Evolutionary conservation across 2,888 invertebrate genomes (phyloP).

Genomic region (Lasioglossum zephyrum): DNA sequence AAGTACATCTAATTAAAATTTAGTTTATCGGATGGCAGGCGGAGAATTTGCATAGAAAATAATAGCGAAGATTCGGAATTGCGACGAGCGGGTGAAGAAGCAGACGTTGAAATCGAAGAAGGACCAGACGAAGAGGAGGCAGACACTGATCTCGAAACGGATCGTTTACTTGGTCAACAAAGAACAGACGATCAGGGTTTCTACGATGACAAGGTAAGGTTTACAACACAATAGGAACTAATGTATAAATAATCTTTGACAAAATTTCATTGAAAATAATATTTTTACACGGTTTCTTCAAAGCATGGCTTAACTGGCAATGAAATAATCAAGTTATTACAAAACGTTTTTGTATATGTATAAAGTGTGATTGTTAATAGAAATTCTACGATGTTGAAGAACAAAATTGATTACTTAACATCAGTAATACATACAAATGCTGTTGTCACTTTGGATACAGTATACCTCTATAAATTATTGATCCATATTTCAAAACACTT

Average conservation of each 20-base stretch:
- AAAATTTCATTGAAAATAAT: slow-evolving; percentile 12
- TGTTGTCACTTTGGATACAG: not conserved
- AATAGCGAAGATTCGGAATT: slow-evolving; percentile 82
- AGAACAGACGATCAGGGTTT: slow-evolving; percentile 96
- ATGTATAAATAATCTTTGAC: not conserved
- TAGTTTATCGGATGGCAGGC: slow-evolving; percentile 83
- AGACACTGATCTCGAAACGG: slow-evolving; percentile 99
- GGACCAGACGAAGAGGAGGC: slow-evolving; percentile 89
- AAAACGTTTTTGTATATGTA: not conserved
- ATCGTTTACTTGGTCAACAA: slow-evolving; percentile 96
- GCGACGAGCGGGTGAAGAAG: slow-evolving; percentile 80
- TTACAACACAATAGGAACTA: not conserved
- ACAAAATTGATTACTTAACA: not conserved
- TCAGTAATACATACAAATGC: not conserved
- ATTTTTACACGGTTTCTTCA: slow-evolving; percentile 6
- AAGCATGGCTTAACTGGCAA: slow-evolving; percentile 1
- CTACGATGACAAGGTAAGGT: slow-evolving; percentile 93
- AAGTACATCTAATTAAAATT: slow-evolving; percentile 83
- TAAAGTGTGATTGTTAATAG: slow-evolving; percentile 11
- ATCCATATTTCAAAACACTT: not conserved
- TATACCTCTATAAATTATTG: not conserved
- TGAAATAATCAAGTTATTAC: slow-evolving; percentile 15
- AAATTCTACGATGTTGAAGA: not conserved
- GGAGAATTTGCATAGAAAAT: slow-evolving; percentile 82
- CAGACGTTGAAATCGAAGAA: slow-evolving; percentile 81